Conservation (phyloP, 92 coral and sea anemone species). For the Phenganax stokvisi region DNA sequence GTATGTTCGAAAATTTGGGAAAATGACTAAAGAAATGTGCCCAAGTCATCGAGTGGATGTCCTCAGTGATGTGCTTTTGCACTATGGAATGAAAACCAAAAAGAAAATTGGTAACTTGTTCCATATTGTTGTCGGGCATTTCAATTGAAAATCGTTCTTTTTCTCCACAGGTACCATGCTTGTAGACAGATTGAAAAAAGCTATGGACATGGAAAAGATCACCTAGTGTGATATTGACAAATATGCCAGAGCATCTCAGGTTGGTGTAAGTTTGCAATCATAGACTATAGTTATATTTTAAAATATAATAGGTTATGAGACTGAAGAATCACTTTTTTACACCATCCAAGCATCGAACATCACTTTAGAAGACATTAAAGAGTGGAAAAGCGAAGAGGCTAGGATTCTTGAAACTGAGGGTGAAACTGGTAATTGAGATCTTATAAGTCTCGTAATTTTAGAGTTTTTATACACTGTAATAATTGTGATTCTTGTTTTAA, state of each 20-base stretch:
- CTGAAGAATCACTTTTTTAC: not conserved
- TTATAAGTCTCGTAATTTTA: too few relatives aligned
- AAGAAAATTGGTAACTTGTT: not conserved
- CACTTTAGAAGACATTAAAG: too few relatives aligned
- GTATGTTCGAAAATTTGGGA: not conserved
- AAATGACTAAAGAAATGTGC: conserved; percentile 9
- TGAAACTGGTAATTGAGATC: too few relatives aligned
- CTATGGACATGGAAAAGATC: not conserved
- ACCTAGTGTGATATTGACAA: not conserved
- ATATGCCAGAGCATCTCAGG: not conserved
- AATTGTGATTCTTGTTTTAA: conserved; percentile 20
- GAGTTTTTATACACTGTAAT: not conserved
- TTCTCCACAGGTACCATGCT: not conserved
- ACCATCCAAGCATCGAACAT: too few relatives aligned
- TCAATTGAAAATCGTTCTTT: too few relatives aligned
- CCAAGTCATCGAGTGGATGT: conserved; percentile 8
- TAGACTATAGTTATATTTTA: not conserved
- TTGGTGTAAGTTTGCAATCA: not conserved
- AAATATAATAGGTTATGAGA: not conserved
- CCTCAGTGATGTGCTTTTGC: not conserved
- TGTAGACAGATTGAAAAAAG: conserved; percentile 3
- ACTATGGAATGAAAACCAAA: conserved; percentile 1
- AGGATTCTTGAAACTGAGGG: too few relatives aligned
- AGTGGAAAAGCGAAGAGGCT: too few relatives aligned
- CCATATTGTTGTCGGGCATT: too few relatives aligned